Conservation (phyloP, 2,797 vertebrate species). For the Melanotaenia boesemani region DNA sequence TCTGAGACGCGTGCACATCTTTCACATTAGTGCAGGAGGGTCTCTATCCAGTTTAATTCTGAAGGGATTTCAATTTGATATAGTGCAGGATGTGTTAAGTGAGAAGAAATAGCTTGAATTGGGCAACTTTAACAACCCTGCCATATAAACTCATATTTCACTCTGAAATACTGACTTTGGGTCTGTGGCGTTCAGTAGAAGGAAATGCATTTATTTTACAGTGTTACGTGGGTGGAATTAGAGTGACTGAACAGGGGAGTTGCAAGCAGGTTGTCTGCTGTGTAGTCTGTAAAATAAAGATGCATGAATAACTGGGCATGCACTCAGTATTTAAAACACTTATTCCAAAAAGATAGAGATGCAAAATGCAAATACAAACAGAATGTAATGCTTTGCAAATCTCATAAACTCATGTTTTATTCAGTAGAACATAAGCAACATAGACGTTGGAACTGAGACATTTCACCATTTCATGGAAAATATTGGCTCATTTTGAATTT, state of each 20-base stretch:
- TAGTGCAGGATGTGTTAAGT: not conserved
- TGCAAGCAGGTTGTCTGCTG: not conserved
- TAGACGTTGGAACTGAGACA: not conserved
- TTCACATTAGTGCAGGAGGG: not conserved
- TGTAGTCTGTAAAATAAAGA: not conserved
- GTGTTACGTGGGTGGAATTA: not conserved
- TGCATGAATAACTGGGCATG: not conserved
- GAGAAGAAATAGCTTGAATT: not conserved
- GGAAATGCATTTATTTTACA: not conserved
- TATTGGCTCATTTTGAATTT: not conserved
- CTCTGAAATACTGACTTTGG: not conserved
- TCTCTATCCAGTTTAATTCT: not conserved
- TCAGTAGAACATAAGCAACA: not conserved
- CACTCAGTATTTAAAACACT: no score
- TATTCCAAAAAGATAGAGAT: not conserved
- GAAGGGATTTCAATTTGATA: not conserved
- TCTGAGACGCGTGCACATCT: not conserved
- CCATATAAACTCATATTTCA: not conserved
- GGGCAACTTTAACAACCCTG: not conserved
- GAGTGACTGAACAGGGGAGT: not conserved
- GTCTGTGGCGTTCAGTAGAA: not conserved
- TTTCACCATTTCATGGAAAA: not conserved
- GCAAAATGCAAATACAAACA: not conserved
- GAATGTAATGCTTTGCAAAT: not conserved
- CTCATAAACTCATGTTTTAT: no score